phyloP scores from a whole-genome alignment of 2,797 vertebrate genomes.

The Antennarius maculatus region DNA sequence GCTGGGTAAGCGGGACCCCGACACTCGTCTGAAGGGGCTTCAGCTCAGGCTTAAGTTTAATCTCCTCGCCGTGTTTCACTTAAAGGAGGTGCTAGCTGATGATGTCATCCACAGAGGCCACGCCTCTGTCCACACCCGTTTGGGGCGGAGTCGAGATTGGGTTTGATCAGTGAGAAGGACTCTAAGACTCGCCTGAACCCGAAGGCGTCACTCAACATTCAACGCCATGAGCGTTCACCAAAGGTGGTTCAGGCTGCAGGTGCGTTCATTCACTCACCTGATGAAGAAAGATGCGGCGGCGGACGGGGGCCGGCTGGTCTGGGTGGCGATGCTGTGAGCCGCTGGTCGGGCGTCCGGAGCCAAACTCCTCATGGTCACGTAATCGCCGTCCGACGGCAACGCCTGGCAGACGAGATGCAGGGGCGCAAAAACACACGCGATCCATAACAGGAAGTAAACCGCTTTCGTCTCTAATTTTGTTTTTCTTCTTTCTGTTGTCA shows the following conservation, averaged over 20 bases:
- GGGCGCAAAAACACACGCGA: not conserved
- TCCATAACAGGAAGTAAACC: no score
- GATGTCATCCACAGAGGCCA: no score
- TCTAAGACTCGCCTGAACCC: no score
- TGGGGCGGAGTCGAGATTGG: no score
- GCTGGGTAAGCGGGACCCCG: not conserved
- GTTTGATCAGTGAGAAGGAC: no score
- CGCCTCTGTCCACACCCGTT: no score
- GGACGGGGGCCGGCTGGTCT: constrained; percentile 39
- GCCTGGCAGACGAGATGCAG: constrained; percentile 16
- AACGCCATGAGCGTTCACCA: no score
- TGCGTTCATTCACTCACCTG: constrained; percentile 62
- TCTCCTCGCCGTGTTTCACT: no score
- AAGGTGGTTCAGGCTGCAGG: not conserved
- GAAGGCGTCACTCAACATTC: no score
- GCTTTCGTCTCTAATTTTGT: no score
- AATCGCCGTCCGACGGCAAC: constrained; percentile 14
- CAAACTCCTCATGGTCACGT: constrained; percentile 1
- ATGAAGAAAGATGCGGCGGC: constrained; percentile 71
- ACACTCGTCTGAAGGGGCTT: constrained; percentile 11
- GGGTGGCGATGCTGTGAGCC: constrained; percentile 53
- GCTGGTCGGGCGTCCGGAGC: constrained; percentile 25
- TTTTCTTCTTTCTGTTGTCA: no score
- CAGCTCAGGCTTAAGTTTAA: constrained; percentile 11
- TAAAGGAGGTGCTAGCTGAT: no score